Evolutionary conservation across 2,113 vertebrate species (phyloP).

Genomic region (Bubalus kerabau): DNA sequence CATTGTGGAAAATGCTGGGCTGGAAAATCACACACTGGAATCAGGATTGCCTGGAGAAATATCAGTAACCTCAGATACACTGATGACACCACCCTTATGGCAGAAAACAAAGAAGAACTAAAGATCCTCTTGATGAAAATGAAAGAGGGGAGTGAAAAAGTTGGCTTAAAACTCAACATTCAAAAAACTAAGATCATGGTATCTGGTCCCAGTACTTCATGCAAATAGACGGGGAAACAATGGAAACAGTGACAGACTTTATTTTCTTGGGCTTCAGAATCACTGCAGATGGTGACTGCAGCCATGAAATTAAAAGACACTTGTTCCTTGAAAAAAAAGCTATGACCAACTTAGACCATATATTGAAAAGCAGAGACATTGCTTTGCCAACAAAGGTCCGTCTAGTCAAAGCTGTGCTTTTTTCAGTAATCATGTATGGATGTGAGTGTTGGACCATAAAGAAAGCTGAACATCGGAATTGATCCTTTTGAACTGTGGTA

Average conservation of each 20-base stretch:
- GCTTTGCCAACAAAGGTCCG: background rate
- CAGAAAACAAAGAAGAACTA: background rate
- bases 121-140: background rate
- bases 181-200: background rate
- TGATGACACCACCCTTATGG: background rate
- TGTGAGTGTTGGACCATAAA: background rate
- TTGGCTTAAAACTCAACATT: background rate
- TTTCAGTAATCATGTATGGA: background rate
- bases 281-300: background rate
- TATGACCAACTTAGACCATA: background rate
- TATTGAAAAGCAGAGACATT: background rate
- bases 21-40: background rate
- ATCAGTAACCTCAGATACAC: background rate
- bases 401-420: background rate
- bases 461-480: accelerated
- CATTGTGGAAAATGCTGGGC: background rate
- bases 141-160: background rate
- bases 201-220: background rate
- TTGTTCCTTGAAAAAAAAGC: background rate
- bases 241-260: background rate
- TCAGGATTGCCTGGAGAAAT: background rate
- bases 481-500: background rate
- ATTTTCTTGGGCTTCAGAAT: background rate
- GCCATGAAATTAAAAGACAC: background rate
- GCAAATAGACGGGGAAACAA: background rate